Evolutionary conservation across 2,797 vertebrate genomes (phyloP).

Genomic region (Poeciliopsis paucimaculata): DNA sequence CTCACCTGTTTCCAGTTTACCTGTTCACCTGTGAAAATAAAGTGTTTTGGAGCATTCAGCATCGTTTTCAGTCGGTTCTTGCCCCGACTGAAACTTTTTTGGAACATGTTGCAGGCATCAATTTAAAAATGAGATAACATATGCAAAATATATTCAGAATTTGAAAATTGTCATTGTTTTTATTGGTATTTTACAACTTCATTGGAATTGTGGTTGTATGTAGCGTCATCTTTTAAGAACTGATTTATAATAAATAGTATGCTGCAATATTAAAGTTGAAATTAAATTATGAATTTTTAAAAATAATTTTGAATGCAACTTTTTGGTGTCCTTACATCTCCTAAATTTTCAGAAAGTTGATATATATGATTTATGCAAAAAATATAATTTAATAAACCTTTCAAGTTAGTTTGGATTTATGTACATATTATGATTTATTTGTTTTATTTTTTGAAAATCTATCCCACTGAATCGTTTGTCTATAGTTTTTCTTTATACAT

Average conservation of each 20-base stretch:
- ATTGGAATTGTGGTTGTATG: background rate
- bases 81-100: no score
- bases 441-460: constrained; percentile 23
- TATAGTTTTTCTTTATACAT: constrained; percentile 14
- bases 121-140: no score
- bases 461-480: constrained; percentile 24
- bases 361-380: background rate
- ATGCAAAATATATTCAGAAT: no score
- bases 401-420: background rate
- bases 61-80: no score
- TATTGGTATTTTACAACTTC: no score
- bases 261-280: background rate
- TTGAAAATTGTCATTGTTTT: no score
- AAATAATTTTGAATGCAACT: background rate
- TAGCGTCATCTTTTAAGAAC: background rate
- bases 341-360: background rate
- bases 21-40: no score
- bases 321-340: background rate
- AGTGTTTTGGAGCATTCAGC: no score
- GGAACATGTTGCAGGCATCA: no score
- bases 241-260: background rate
- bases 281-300: background rate
- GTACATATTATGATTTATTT: constrained; percentile 44
- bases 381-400: background rate
- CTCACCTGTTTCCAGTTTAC: no score